Percentiles rank a stretch among this genome's conserved stretches.
Conservation (phyloP, 2,888 invertebrate genomes). For the Onthophagus sagittarius region DNA sequence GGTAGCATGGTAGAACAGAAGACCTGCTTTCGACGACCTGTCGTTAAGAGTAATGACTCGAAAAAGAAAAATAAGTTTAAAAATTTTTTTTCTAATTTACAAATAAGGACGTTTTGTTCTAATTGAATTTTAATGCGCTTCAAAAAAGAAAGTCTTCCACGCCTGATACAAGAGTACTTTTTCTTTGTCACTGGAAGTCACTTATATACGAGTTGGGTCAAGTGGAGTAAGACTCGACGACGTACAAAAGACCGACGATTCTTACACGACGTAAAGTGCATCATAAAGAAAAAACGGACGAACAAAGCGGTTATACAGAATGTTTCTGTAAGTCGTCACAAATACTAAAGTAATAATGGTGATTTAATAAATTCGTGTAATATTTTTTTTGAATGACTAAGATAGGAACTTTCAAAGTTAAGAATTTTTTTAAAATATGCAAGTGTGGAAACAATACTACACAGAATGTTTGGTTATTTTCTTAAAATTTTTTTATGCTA, state of each 20-base stretch:
- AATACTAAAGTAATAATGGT: no score
- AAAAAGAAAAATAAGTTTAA: neutral
- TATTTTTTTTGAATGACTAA: no score
- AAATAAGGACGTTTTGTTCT: neutral
- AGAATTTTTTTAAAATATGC: no score
- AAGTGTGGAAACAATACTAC: no score
- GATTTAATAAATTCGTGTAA: no score
- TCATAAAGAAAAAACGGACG: neutral
- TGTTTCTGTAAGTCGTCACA: no score
- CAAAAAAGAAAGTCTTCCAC: neutral
- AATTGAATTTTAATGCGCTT: neutral
- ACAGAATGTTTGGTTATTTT: no score
- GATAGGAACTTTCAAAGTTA: no score
- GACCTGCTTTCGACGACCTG: neutral
- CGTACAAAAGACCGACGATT: neutral
- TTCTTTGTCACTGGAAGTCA: neutral
- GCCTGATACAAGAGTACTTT: neutral
- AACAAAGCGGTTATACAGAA: neutral
- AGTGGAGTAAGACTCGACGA: neutral
- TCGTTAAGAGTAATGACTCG: neutral
- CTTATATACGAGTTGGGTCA: neutral
- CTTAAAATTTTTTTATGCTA: no score
- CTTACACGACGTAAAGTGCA: neutral
- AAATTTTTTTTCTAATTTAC: neutral
- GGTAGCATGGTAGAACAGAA: neutral